These are phyloP conservation scores for Meandrina meandrites DNA, from an alignment of 92 coral and sea anemone genomes.

Conservation along the genomic window DNA sequence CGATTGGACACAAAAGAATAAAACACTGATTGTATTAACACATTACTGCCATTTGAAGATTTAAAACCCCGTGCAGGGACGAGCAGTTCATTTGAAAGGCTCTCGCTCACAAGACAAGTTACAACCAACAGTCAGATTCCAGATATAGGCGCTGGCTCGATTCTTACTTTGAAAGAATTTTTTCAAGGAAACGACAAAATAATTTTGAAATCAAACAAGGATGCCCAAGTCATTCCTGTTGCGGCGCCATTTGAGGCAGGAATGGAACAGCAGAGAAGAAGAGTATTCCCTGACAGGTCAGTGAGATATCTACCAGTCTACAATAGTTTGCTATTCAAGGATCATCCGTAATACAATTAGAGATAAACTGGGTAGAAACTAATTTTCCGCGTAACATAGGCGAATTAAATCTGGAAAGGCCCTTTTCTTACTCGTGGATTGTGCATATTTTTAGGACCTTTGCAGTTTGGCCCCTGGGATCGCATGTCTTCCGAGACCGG, in stretches of 20 bases:
- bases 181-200: background rate
- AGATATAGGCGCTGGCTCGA: background rate
- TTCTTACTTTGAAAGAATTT: background rate
- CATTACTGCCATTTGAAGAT: constrained; percentile 42
- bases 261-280: constrained; percentile 33
- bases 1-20: constrained; percentile 60
- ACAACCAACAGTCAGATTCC: background rate
- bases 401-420: background rate
- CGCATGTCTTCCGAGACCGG: background rate
- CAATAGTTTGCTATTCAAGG: background rate
- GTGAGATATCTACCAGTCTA: background rate
- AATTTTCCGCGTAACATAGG: background rate
- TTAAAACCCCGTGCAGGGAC: constrained; percentile 63
- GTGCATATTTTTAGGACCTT: constrained; percentile 31
- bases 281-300: constrained; percentile 21
- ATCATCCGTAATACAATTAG: background rate
- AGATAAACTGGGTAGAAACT: background rate
- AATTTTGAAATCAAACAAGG: background rate
- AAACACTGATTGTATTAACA: constrained; percentile 62
- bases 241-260: constrained; percentile 59
- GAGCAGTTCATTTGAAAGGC: constrained; percentile 56
- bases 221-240: constrained; percentile 87
- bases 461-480: constrained; percentile 29
- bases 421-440: constrained; percentile 17
- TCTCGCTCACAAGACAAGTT: background rate